Evolutionary conservation across 2,888 invertebrate genomes (phyloP).

Genomic region (Cerastoderma edule): DNA sequence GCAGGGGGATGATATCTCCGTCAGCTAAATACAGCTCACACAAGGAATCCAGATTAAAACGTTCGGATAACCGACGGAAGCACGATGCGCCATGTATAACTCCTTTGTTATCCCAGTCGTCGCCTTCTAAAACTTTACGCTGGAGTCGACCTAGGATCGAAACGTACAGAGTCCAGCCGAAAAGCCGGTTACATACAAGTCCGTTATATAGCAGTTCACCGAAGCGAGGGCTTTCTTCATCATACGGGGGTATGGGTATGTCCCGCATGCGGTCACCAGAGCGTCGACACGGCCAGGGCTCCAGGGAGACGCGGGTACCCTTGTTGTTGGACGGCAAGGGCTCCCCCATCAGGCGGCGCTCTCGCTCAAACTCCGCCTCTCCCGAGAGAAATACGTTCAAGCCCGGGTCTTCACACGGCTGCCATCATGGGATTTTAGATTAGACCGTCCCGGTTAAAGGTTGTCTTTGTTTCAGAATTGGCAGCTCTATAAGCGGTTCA

Average conservation of each 20-base stretch:
- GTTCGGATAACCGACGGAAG: neutral
- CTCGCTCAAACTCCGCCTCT: conserved; percentile 23
- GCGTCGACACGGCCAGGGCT: neutral
- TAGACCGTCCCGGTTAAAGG: neutral
- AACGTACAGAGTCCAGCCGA: conserved; percentile 9
- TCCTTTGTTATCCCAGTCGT: neutral
- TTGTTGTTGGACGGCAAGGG: conserved; percentile 8
- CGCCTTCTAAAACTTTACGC: neutral
- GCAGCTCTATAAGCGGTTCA: too few relatives aligned
- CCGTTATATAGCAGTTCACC: conserved; percentile 3
- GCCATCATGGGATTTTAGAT: conserved; percentile 32
- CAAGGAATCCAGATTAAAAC: neutral
- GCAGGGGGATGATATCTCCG: neutral
- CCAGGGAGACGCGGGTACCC: neutral
- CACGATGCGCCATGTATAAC: too few relatives aligned
- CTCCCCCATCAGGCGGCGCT: conserved; percentile 18
- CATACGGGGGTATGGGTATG: neutral
- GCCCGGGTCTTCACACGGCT: conserved; percentile 36
- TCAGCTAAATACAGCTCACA: neutral
- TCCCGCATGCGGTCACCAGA: neutral
- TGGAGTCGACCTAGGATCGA: conserved; percentile 12
- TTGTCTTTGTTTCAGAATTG: too few relatives aligned
- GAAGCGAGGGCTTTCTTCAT: neutral
- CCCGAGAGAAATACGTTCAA: conserved; percentile 37
- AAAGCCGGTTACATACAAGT: neutral